These are phyloP conservation scores for Mesembrinibis cayennensis DNA, from an alignment of 2,113 vertebrate species.

Conservation along the genomic window DNA sequence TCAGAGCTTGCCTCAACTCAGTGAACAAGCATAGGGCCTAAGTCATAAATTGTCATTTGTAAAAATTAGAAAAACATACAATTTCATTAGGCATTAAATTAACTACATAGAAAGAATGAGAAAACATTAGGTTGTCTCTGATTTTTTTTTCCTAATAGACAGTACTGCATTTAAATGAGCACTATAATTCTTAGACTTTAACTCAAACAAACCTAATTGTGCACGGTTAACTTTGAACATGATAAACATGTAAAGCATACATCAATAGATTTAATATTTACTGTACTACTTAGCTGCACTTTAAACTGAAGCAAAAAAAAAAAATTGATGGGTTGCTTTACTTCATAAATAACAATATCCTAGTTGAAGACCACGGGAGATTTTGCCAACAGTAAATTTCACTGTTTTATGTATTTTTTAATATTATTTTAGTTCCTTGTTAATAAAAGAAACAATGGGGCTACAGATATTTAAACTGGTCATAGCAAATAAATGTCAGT, in stretches of 20 bases:
- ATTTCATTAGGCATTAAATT: slow-evolving; percentile 50
- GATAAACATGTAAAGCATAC: slow-evolving; percentile 6
- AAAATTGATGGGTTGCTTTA: not conserved
- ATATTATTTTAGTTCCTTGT: not conserved
- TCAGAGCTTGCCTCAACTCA: not conserved
- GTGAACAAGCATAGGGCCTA: not conserved
- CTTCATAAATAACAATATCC: not conserved
- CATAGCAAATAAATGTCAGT: not conserved
- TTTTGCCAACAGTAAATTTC: not conserved
- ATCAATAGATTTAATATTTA: slow-evolving; percentile 18
- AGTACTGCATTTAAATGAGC: not conserved
- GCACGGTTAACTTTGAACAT: slow-evolving; percentile 13
- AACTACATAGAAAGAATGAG: not conserved
- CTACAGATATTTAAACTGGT: not conserved
- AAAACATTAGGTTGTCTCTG: not conserved
- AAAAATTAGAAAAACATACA: slow-evolving; percentile 38
- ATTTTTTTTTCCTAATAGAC: not conserved
- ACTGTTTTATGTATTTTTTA: not conserved
- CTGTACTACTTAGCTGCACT: not conserved
- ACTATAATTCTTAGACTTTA: slow-evolving; percentile 23
- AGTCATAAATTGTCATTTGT: not conserved
- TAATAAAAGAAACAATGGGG: not conserved
- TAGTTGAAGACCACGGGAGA: not conserved
- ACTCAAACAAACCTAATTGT: slow-evolving; percentile 50
- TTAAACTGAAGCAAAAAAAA: not conserved